Evolutionary conservation across 2,888 invertebrate genomes (phyloP), one percentile per base, ranked within the genome.

Genomic region (Eristalis arbustorum): DNA sequence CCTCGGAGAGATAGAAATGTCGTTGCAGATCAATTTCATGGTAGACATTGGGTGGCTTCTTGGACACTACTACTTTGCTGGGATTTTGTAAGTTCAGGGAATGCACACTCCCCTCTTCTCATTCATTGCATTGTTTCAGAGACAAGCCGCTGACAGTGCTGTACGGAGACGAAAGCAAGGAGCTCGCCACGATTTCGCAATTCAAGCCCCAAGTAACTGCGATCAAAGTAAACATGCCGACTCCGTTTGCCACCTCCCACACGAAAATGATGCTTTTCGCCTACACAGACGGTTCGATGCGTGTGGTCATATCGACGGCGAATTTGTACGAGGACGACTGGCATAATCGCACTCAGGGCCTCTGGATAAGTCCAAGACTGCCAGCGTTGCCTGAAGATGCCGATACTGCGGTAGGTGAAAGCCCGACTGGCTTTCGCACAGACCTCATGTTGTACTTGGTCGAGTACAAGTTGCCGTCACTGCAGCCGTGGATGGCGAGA

Each of bases 341-440:
- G 99, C 95, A 96, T 90, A 97, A 98, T 91, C 95, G 98, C 89
- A 98, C 98, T 0, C 98, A 99, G 92, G 98, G 98, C 95, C 92
- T 98, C 11, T 98, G 98, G 98, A 94, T 98, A 37, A 98, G 98
- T 91, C 98, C 98, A 0, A 91, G 94, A 40, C 96, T 98, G 89
- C 95, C 96, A 0, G 94, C 93, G 59, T 90, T 97, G 67, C 94
- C 95, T 0, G 90, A 94, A 1, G 92, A 93, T 1, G 93, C 95
- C 1, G 93, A 93, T 84, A 93, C 93, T 1, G 92, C 91, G 4
- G 92, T 93, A 13, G 98, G 97, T 0, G 98, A 98, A 84, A 97
- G 98, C 25, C 94, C 95, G 0, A 98, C 98, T 0, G 93, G 94
- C 84, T 99, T 99, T 93, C 97, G 98, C 91, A 93, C 94, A 25